Conservation (phyloP, 2,888 invertebrate species). For the Polydrusus tereticollis region DNA sequence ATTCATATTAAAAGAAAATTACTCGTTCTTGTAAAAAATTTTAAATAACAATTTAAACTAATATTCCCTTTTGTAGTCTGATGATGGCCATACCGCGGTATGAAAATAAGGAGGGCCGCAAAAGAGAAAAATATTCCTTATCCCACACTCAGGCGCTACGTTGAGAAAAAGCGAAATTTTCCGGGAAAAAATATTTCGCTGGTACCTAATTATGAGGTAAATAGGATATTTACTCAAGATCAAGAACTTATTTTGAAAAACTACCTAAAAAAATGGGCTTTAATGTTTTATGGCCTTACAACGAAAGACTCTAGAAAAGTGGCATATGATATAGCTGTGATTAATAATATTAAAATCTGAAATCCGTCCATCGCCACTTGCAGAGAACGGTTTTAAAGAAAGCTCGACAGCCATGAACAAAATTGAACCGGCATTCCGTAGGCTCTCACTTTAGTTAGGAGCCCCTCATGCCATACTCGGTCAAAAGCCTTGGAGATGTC, state of each 20-base stretch:
- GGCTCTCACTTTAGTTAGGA: too few species aligned
- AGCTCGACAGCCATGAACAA: too few species aligned
- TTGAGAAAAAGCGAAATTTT: neutral
- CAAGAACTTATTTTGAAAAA: neutral
- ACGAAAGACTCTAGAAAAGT: neutral
- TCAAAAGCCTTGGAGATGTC: neutral
- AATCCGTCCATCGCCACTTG: neutral
- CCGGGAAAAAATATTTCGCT: neutral
- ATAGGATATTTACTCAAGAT: neutral
- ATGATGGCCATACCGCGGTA: neutral
- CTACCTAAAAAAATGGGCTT: neutral
- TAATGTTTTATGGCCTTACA: constrained; percentile 1
- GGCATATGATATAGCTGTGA: constrained; percentile 2
- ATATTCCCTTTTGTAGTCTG: too few species aligned
- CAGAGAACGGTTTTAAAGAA: neutral
- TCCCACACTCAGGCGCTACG: neutral
- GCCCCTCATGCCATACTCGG: neutral
- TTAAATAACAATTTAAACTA: too few species aligned
- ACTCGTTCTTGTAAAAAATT: too few species aligned
- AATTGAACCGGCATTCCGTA: too few species aligned
- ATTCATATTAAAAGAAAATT: too few species aligned
- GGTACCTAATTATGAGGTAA: constrained; percentile 8
- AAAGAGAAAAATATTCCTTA: neutral
- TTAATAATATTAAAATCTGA: neutral
- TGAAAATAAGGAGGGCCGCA: neutral